Evolutionary conservation across 2,797 vertebrate genomes (phyloP), one percentile per base, ranked within the genome.

Genomic region (Pseudotriccus pelzelni): DNA sequence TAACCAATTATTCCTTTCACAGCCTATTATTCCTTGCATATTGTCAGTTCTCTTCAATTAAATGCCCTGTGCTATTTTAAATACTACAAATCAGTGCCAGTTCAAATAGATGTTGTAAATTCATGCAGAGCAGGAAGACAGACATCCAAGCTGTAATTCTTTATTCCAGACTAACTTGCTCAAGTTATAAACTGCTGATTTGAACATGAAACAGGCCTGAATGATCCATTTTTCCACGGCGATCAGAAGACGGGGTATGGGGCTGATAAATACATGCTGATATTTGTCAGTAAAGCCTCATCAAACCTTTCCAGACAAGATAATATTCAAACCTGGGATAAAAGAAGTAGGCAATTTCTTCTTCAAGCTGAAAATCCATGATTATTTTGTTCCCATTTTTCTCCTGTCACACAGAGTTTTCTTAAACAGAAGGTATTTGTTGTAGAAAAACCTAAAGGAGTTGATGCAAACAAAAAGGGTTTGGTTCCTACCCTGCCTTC

Each of bases 201-300:
- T 56, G 73, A 39, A 82, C 70, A 90, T 16, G 52, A 91, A 91
- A 30, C 44, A 70, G 44, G 27, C 24, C 47, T 81, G 44, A 84
- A 44, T 62, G 49, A 95, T 89, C 59, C 27, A 56, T 91, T 93
- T 92, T 81, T 94, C 59, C 59, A 84, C 0, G 2, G 67, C 79
- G 87, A 84, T 82, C 73, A 64, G 67, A 81, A 79, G 75, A 88
- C 56, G 80, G 82, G 30, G 56, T 47, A 32, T 28, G 36, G 21
- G 20, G 39, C 77, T 79, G 73, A 88, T 73, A 91, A 94, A 81
- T 78, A 43, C 2, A 3, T 76, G 32, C 15, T 79, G 59, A 63
- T 93, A 94, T 56, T 90, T 94, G 63, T 30, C 80, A 86, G 55
- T 70, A 67, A 86, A 96, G 76, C 41, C 44, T 93, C 88, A 89